Percentiles rank a stretch among this genome's conserved stretches.
Evolutionary conservation across 2,113 vertebrate species (phyloP).

Genomic region (Cariama cristata): DNA sequence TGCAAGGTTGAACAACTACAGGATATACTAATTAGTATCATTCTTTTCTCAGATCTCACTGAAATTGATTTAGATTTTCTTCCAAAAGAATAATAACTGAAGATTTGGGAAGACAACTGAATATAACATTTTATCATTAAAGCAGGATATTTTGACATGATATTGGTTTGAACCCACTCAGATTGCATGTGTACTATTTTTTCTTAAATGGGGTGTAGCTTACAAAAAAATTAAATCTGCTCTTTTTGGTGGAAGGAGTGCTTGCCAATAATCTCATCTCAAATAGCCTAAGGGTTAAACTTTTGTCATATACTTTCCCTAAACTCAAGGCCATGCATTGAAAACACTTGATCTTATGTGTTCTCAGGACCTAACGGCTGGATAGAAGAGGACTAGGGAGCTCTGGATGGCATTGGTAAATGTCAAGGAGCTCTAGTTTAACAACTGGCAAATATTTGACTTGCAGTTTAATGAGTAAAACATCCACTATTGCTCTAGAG

Average conservation of each 20-base stretch:
- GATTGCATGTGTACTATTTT: not conserved
- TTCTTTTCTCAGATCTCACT: constrained; percentile 47
- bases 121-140: constrained; percentile 33
- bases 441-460: not conserved
- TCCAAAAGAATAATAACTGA: constrained; percentile 31
- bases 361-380: not conserved
- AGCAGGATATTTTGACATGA: not conserved
- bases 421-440: not conserved
- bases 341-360: not conserved
- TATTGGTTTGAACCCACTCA: not conserved
- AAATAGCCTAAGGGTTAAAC: not conserved
- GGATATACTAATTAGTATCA: constrained; percentile 15
- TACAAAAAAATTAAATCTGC: not conserved
- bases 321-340: not conserved
- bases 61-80: constrained; percentile 35
- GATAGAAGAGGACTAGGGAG: not conserved
- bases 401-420: not conserved
- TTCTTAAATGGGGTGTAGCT: constrained; percentile 9
- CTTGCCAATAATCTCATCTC: not conserved
- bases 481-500: not conserved
- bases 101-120: not conserved
- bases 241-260: not conserved
- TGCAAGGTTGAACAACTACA: constrained; percentile 36
- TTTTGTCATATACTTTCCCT: not conserved
- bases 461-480: not conserved